A percentile compares a stretch with the other conserved stretches of the same genome.
These are phyloP conservation scores for Cassiopea xamachana DNA, from an alignment of 30 jellyfish, hydroid and myxozoan genomes.

Conservation along the genomic window DNA sequence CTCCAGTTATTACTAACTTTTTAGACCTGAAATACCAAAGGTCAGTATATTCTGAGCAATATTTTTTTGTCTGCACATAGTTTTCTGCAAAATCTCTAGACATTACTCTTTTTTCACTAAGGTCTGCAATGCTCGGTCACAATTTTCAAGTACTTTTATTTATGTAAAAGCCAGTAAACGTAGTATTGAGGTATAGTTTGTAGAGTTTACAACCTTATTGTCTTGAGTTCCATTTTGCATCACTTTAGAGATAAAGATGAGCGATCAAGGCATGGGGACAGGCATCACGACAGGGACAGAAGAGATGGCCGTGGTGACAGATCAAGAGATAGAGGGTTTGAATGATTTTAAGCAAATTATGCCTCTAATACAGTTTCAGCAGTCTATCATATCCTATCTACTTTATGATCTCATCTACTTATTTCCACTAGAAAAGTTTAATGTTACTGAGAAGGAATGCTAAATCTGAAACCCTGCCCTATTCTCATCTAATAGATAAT, in stretches of 20 bases:
- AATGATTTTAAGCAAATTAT: not conserved
- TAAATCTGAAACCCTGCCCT: no score
- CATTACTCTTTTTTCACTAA: no score
- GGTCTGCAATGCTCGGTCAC: no score
- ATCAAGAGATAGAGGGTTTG: conserved; percentile 54
- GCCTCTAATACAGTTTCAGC: not conserved
- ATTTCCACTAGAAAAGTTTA: no score
- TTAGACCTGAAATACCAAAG: conserved; percentile 65
- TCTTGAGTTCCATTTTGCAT: no score
- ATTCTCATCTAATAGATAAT: no score
- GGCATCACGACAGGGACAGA: conserved; percentile 61
- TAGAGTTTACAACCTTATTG: not conserved
- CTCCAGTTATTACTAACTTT: conserved; percentile 53
- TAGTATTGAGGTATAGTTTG: not conserved
- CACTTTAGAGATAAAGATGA: conserved; percentile 59
- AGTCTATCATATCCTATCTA: no score
- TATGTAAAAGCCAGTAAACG: not conserved
- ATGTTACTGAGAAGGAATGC: no score
- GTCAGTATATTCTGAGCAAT: not conserved
- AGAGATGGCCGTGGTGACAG: conserved; percentile 61
- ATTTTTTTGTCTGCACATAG: no score
- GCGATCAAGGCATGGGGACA: conserved; percentile 61
- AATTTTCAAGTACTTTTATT: no score
- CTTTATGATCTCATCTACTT: no score
- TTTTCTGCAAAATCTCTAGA: no score